Base-by-base conservation (phyloP, 1,140 invertebrate species). In the Drosophila mojavensis region DNA sequence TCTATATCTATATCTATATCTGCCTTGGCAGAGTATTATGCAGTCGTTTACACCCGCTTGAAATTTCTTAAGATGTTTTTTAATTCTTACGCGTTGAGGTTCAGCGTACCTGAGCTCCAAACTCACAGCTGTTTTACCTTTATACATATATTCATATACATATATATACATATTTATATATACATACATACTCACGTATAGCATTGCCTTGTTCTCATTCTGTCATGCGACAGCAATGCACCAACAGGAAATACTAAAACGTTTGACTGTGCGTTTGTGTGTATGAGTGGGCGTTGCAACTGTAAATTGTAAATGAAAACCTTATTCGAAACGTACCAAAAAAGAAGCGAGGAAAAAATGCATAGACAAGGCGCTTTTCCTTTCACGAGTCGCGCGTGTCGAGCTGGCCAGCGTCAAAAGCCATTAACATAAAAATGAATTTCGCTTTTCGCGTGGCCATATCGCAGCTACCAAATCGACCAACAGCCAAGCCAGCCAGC, bases 401-500 rank as follows among this genome's bases (percentile, higher is more conserved):
- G 36, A 39, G 69, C 70, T 68, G 71, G 58, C 58, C 66, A 75
- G 58, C 74, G 69, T 66, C 81, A 74, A 72, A 61, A 79, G 72
- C 81, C 81, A 83, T 83, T 84, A 83, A 85, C 82, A 85, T 85
- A 86, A 85, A 86, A 82, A 86, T 86, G 78, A 86, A 88, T 83
- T 86, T 86, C 82, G 83, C 83, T 86, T 83, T 83, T 84, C 81
- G 67, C 47, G 51, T 68, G 45, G 64, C 67, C 63, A 53, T 85
- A 89, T 88, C 82, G 79, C 72, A 33, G 79, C 82, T 79, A 85
- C 79, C 82, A 86, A 81, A 85, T 85, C 75, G 79, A 75, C 24
- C 55, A 59, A 45, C 11, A 50, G 33, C 54, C 54, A 39, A 50
- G 41, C 17, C 43, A 45, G 43, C 43, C 15, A 47, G 9, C 0